Evolutionary conservation across 2,113 vertebrate genomes (phyloP).

Genomic region (Prunella fulvescens): DNA sequence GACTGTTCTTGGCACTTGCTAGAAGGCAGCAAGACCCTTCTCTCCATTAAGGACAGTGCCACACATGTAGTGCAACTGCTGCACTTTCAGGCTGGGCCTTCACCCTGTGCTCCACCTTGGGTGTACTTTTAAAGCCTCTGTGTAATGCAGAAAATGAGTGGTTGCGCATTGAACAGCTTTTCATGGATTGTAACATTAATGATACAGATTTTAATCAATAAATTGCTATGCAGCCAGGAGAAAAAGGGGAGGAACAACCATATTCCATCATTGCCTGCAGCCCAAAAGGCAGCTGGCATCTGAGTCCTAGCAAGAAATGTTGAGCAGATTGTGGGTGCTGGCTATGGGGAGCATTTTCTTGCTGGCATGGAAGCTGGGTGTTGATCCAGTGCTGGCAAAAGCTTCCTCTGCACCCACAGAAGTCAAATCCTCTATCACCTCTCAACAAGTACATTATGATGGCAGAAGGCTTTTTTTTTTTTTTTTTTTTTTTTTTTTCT

Average conservation of each 20-base stretch:
- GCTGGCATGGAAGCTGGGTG: neutral
- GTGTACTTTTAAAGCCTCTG: neutral
- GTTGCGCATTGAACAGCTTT: neutral
- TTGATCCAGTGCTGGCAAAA: conserved; percentile 21
- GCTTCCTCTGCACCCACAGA: neutral
- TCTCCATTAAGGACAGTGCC: neutral
- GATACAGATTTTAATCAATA: neutral
- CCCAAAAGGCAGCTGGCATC: neutral
- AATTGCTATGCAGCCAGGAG: neutral
- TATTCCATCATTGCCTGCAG: neutral
- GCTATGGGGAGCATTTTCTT: neutral
- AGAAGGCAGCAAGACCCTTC: neutral
- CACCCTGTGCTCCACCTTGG: neutral
- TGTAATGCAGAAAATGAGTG: neutral
- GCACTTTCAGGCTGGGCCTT: neutral
- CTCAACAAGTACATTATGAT: neutral
- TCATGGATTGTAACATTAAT: rapidly evolving
- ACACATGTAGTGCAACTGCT: neutral
- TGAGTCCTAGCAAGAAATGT: neutral
- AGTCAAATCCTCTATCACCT: neutral
- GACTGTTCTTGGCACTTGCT: neutral
- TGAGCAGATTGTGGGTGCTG: neutral
- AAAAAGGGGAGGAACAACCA: neutral
- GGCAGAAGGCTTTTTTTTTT: neutral
- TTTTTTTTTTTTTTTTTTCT: neutral